Evolutionary conservation across 2,888 invertebrate species (phyloP), one percentile per base, ranked within the genome.

Genomic region (Apotomis turbidana): DNA sequence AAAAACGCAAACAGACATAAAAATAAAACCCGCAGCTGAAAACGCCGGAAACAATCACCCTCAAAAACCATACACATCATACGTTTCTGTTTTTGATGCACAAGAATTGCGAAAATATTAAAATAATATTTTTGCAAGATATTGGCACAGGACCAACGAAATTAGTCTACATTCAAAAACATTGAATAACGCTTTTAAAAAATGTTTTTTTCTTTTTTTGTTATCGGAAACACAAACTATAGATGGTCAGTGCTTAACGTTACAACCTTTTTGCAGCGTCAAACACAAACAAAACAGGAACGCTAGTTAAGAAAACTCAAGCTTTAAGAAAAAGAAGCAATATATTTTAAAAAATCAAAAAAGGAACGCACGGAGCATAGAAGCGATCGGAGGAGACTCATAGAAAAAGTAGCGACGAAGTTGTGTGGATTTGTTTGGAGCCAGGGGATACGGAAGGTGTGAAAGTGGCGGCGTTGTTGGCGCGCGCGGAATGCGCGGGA

Each of bases 401-500:
- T 44, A 58, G 58, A 58, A 46, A 10, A 13, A 4, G 49, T 9
- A 49, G 49, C 49, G 10, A 9, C 6, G 49, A 6, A 27, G 36
- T 41, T 58, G 68, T 15, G 36, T 13, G 68, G 58, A 58, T 62
- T 68, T 51, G 52, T 72, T 77, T 74, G 74, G 71, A 74, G 76
- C 74, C 76, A 79, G 80, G 81, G 84, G 81, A 83, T 83, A 85
- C 81, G 78, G 81, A 85, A 84, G 84, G 83, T 85, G 85, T 83
- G 81, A 91, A 86, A 87, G 91, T 92, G 91, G 91, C 91, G 88
- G 85, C 87, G 83, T 86, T 88, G 81, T 79, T 89, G 81, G 87
- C 89, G 81, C 88, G 90, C 82, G 81, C 90, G 89, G 92, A 89
- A 91, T 92, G 93, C 91, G 91, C 91, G 81, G 90, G 92, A 89